These are phyloP conservation scores for Kryphioiulus occultus DNA, from an alignment of 2,888 invertebrate genomes.

Conservation along the genomic window DNA sequence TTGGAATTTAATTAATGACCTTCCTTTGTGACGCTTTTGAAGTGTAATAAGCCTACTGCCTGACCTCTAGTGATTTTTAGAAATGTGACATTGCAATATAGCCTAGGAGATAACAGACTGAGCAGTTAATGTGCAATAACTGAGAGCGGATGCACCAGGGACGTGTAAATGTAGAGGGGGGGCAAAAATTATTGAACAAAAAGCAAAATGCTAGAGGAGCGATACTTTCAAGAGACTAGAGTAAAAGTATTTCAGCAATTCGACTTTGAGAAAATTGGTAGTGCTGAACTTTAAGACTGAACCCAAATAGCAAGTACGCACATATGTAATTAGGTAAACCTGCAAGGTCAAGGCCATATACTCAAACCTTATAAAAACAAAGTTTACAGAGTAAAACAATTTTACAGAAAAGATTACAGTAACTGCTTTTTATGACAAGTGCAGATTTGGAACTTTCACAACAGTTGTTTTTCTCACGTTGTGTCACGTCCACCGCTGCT, in stretches of 20 bases:
- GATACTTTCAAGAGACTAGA: not conserved
- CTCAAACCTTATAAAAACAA: too few relatives aligned
- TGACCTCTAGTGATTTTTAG: not conserved
- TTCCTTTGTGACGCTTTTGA: not conserved
- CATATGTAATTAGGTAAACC: not conserved
- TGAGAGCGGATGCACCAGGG: not conserved
- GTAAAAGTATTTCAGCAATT: not conserved
- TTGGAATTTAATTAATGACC: not conserved
- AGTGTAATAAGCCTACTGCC: not conserved
- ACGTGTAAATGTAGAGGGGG: not conserved
- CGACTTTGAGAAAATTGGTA: not conserved
- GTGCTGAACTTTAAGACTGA: not conserved
- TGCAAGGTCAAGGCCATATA: not conserved
- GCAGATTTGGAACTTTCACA: too few relatives aligned
- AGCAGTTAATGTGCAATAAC: not conserved
- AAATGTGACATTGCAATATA: not conserved
- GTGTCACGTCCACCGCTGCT: too few relatives aligned
- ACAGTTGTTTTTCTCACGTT: too few relatives aligned
- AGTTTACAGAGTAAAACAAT: too few relatives aligned
- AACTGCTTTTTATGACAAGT: too few relatives aligned
- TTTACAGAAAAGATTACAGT: too few relatives aligned
- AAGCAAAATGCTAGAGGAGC: not conserved
- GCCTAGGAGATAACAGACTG: not conserved
- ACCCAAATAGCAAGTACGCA: not conserved
- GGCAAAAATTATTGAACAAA: not conserved